Percentiles rank a stretch among this genome's conserved stretches.
phyloP scores from a whole-genome alignment of 1,140 invertebrate species.

The Heliconius nattereri region DNA sequence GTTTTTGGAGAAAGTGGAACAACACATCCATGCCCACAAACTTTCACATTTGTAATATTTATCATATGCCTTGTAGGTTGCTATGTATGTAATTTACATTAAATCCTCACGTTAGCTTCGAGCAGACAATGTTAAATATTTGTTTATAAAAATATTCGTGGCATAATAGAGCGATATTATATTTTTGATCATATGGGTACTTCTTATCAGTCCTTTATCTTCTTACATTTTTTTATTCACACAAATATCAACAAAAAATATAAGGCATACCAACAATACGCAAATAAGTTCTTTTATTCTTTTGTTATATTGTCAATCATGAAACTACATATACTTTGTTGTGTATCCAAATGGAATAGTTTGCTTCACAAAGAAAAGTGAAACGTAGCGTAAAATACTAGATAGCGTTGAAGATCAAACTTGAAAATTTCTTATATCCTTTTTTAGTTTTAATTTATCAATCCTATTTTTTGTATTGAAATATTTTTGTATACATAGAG shows the following conservation, averaged over 20 bases:
- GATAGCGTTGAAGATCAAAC: background rate
- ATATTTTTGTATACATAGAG: too few species aligned
- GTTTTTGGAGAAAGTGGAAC: too few species aligned
- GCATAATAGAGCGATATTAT: background rate
- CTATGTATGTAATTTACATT: too few species aligned
- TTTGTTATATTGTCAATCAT: slow-evolving; percentile 5
- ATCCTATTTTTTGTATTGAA: too few species aligned
- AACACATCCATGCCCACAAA: too few species aligned
- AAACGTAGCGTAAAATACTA: slow-evolving; percentile 9
- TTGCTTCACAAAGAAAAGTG: slow-evolving; percentile 3
- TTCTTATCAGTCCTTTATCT: background rate
- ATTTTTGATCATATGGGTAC: too few species aligned
- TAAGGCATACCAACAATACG: background rate
- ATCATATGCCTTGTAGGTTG: too few species aligned
- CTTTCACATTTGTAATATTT: too few species aligned
- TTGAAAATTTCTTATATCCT: background rate
- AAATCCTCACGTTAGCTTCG: too few species aligned
- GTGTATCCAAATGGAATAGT: slow-evolving; percentile 6
- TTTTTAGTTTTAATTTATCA: background rate
- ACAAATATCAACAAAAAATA: background rate
- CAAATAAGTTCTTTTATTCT: background rate
- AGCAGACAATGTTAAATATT: too few species aligned
- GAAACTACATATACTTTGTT: background rate
- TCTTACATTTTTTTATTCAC: background rate
- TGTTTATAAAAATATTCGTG: too few species aligned